Base-by-base conservation (phyloP, 2,113 vertebrate genomes). In the Herpetotheres cachinnans region DNA sequence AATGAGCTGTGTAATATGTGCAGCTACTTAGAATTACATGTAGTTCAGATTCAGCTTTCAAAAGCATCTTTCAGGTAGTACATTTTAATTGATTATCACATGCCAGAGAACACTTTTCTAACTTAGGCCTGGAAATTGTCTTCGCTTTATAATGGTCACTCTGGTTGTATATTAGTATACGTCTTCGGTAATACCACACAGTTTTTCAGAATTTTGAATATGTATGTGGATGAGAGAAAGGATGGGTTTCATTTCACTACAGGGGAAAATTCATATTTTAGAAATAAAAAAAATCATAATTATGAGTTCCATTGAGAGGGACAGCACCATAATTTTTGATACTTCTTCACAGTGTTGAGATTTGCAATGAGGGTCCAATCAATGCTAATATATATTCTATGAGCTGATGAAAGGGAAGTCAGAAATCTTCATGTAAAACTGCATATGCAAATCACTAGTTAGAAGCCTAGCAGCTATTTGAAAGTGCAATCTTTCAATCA, bases 401-500 rank as follows among this genome's bases (percentile, higher is more conserved):
- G 56, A 91, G 65, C 44, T 94, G 77, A 93, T 87, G 86, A 91
- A 94, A 91, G 76, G 47, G 73, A 92, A 92, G 65, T 85, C 65
- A 87, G 65, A 93, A 95, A 55, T 70, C n/a, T 91, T 89, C 34
- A 61, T 49, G 54, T 82, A 76, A 79, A 89, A 96, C 52, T 70
- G 34, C 36, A 49, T 40, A 87, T 69, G 61, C 61, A 94, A 94
- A 96, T 96, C 54, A 88, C 49, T 79, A 76, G 61, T 79, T 89
- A 69, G 81, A 95, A 91, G 74, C 78, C 82, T 50, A 89, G 66
- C 36, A 95, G 86, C 70, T 92, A 89, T 76, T 49, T 95, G 65
- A 82, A 95, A 91, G 80, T 72, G 83, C 65, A 95, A 84, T 93
- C 91, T 95, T 94, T 95, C 93, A 95, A 87, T 89, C 88, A 92